Evolutionary conservation across 2,888 invertebrate genomes (phyloP).

Genomic region (Hyppa rectilinea): DNA sequence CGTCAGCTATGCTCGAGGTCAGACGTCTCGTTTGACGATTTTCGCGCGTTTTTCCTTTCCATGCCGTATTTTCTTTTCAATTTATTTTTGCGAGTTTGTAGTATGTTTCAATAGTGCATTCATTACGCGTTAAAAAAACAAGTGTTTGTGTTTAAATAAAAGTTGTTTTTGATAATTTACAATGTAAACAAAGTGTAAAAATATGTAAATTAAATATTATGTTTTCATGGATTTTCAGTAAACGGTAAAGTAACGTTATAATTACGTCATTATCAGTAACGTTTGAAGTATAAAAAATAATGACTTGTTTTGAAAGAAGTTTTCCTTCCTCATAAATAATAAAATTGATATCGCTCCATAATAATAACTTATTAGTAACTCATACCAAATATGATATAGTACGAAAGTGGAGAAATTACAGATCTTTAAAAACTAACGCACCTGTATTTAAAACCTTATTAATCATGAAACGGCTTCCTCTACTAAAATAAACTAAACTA

Average conservation of each 20-base stretch:
- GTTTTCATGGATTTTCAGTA: constrained; percentile 31
- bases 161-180: constrained; percentile 7
- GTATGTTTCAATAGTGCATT: constrained; percentile 17
- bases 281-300: constrained; percentile 6
- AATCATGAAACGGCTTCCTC: background rate
- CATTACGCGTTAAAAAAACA: background rate
- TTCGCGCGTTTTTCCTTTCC: constrained; percentile 68
- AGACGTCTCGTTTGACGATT: constrained; percentile 72
- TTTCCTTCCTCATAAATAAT: constrained; percentile 17
- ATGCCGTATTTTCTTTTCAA: constrained; percentile 53
- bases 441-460: background rate
- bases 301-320: background rate
- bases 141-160: constrained; percentile 41
- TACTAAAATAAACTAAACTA: no score
- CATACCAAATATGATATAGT: background rate
- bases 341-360: background rate
- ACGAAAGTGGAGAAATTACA: background rate
- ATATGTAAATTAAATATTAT: constrained; percentile 22
- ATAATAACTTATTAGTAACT: background rate
- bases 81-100: constrained; percentile 52
- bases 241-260: constrained; percentile 40
- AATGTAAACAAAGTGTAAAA: constrained; percentile 46
- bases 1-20: constrained; percentile 76
- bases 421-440: background rate
- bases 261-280: background rate